Evolutionary conservation across 2,113 vertebrate species (phyloP).

Genomic region (Syrrhaptes paradoxus): DNA sequence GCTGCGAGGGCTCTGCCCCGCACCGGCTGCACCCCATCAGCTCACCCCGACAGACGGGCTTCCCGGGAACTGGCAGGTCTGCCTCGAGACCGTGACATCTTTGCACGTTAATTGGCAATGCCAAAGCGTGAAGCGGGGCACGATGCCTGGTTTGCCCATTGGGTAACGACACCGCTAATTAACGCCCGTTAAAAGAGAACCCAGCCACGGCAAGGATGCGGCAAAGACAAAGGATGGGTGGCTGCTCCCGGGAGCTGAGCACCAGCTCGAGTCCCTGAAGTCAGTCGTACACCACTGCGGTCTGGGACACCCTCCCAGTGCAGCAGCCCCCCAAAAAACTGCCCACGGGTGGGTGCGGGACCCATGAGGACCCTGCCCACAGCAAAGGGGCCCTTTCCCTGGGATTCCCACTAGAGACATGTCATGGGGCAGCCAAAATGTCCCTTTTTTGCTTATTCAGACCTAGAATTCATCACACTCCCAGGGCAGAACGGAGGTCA

Average conservation of each 20-base stretch:
- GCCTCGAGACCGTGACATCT: accelerated
- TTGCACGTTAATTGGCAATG: not conserved
- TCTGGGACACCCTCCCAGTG: accelerated
- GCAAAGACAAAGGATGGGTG: not conserved
- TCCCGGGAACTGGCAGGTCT: not conserved
- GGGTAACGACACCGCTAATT: not conserved
- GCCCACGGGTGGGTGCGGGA: accelerated
- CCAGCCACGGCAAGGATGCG: not conserved
- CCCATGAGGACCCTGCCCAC: not conserved
- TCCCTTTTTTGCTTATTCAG: not conserved
- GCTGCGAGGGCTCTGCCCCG: not conserved
- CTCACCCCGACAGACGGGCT: accelerated
- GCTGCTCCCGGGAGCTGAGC: not conserved
- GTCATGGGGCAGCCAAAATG: not conserved
- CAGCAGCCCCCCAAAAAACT: not conserved
- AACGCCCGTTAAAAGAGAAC: not conserved
- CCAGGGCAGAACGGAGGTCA: not conserved
- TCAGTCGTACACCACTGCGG: not conserved
- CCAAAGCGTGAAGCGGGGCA: not conserved
- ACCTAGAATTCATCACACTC: not conserved
- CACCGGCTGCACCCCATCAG: not conserved
- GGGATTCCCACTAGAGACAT: not conserved
- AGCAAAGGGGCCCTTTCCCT: not conserved
- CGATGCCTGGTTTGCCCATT: not conserved
- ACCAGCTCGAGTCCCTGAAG: not conserved